Evolutionary conservation across 2,888 invertebrate genomes (phyloP), one percentile per base, ranked within the genome.

Genomic region (Polydrusus pterygomalis): DNA sequence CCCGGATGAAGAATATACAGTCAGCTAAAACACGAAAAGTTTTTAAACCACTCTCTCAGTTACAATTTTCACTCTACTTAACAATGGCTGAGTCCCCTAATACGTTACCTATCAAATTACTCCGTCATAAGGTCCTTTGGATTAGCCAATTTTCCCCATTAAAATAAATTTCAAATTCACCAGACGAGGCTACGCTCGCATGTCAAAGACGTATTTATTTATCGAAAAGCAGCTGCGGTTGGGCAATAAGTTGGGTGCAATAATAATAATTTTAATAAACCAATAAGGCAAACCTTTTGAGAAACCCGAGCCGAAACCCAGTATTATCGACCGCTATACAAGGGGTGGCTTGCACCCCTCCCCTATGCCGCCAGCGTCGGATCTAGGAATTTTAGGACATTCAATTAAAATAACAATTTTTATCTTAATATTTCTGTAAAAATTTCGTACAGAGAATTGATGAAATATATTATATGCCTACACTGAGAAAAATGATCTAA

Each of bases 251-350:
- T 67, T 25, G 68, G 40, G 70, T 58, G 78, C 79, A 79, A 80
- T 82, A 81, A 80, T 79, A 83, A 82, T 81, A 81, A 82, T 82
- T 81, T 82, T 83, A 83, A 83, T 84, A 82, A 83, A 82, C 83
- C 82, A 84, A 84, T 85, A 85, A 84, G 83, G 81, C 83, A 63
- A 81, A 83, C 83, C 83, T 84, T 84, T 83, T 82, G 82, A 82
- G 80, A 80, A 82, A 82, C 82, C 83, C 83, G 81, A 82, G 83
- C 82, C 83, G 80, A 83, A 84, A 83, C 84, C 84, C 83, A 77
- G 83, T 79, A 83, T 82, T 85, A 85, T 85, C 85, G 84, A 85
- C 84, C 85, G 82, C 76, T 74, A 71, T 73, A 72, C 75, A 77
- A 79, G 79, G 71, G 72, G 69, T 62, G 65, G 65, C 70, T 45